Percentiles rank a stretch among this genome's conserved stretches.
Conservation (phyloP, 2,888 invertebrate genomes). For the Drosophila conformis region DNA sequence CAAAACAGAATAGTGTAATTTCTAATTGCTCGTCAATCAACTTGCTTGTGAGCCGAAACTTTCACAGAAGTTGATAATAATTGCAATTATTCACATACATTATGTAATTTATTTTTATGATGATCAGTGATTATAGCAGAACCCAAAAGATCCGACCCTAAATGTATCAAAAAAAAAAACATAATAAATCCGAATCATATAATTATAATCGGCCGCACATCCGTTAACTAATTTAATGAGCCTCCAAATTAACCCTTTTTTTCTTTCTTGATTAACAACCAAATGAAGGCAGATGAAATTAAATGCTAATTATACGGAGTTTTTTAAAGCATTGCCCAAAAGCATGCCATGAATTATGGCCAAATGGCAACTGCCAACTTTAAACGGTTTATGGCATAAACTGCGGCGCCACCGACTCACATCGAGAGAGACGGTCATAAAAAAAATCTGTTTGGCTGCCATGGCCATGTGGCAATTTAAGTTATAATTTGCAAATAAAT, state of each 20-base stretch:
- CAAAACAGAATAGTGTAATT: conserved; percentile 10
- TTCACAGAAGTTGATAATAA: conserved; percentile 18
- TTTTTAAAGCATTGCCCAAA: conserved; percentile 42
- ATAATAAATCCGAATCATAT: neutral
- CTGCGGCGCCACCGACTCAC: conserved; percentile 32
- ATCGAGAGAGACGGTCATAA: conserved; percentile 23
- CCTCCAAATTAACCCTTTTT: conserved; percentile 50
- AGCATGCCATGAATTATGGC: conserved; percentile 65
- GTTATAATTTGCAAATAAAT: conserved; percentile 76
- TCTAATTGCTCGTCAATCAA: conserved; percentile 42
- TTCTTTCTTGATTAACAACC: conserved; percentile 47
- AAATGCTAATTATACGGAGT: conserved; percentile 62
- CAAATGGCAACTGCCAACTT: conserved; percentile 46
- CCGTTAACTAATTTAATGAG: conserved; percentile 67
- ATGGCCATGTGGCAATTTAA: conserved; percentile 54
- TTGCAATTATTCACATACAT: conserved; percentile 3
- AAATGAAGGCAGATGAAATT: conserved; percentile 36
- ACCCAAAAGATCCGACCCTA: conserved; percentile 4
- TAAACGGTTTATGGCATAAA: conserved; percentile 57
- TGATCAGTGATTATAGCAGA: conserved; percentile 40
- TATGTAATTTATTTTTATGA: conserved; percentile 24
- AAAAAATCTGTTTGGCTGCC: conserved; percentile 23
- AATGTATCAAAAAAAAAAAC: neutral
- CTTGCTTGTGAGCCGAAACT: neutral
- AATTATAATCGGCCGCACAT: conserved; percentile 48